Percentiles rank a stretch among this genome's conserved stretches.
These are phyloP conservation scores for Anomalospiza imberbis DNA, from an alignment of 2,797 vertebrate species.

Conservation along the genomic window DNA sequence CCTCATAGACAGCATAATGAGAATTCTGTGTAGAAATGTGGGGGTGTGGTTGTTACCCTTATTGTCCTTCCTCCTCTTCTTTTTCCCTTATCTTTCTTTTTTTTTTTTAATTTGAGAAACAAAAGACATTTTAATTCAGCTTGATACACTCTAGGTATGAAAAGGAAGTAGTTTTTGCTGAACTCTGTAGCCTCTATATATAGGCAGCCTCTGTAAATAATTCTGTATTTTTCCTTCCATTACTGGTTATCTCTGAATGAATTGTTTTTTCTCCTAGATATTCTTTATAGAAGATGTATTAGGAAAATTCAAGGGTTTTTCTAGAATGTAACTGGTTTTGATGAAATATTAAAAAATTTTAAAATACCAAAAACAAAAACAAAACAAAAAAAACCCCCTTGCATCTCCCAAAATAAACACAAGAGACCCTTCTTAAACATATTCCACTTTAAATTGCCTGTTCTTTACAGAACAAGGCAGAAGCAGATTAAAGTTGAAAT, in stretches of 20 bases:
- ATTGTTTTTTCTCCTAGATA: background rate
- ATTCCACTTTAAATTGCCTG: background rate
- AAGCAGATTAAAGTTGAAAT: background rate
- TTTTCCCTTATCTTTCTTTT: background rate
- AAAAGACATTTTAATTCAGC: conserved; percentile 38
- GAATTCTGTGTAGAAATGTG: conserved; percentile 6
- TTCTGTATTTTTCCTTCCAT: background rate
- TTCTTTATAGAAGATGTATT: background rate
- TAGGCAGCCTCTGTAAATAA: background rate
- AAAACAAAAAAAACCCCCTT: background rate
- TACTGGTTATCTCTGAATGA: background rate
- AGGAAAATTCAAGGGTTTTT: background rate
- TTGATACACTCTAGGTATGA: conserved; percentile 1
- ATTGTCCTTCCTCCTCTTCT: conserved; percentile 3
- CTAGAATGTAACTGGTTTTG: background rate
- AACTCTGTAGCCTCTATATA: background rate
- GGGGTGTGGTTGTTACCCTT: background rate
- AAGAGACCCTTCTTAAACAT: background rate
- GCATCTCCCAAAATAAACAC: background rate
- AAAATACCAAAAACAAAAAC: too few species aligned
- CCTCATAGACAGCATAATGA: background rate
- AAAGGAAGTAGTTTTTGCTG: conserved; percentile 8
- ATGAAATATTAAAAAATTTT: background rate
- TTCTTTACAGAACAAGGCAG: background rate
- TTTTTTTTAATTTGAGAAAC: conserved; percentile 34